Base-by-base conservation (phyloP, 1,140 invertebrate genomes). In the Zelostemma sp. region DNA sequence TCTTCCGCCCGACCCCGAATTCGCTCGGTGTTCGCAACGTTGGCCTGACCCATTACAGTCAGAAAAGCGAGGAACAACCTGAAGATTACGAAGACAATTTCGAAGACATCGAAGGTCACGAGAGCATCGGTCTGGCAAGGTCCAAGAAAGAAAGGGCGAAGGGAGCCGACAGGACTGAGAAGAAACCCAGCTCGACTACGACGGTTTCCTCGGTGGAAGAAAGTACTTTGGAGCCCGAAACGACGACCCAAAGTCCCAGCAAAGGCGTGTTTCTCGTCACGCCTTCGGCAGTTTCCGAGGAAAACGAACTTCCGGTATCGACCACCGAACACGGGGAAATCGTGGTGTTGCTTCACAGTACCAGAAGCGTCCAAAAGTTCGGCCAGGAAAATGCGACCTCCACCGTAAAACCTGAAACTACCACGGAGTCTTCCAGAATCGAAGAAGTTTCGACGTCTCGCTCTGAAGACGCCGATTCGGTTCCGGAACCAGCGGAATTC, bases 81-180 rank as follows among this genome's bases (percentile, higher is more conserved):
- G 59, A 67, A 14, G 63, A 69, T 33, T 64, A 68, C 15, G 59
- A 56, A 5, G 55, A 66, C 11, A 50, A 69, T 51, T 69, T 65
- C 11, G 80, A 80, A 12, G 75, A 73, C 3, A 76, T 81, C 51
- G 80, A 81, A 28, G 60, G 64, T 1, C 75, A 66, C n/a, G 80
- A 78, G 11, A 82, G 77, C 35, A 78, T 82, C 6, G 80, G 80
- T 1, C 21, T 82, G 1, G 79, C 45, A 16, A 70, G 48, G 35
- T 77, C 75, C 0, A 66, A 69, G 33, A 56, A 63, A 4, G 75
- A 77, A 16, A 60, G 63, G 14, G 53, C 53, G 25, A 64, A 67
- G 15, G 35, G 16, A 60, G 33, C 11, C 11, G 33, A 35, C 5
- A 35, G 3, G 5, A 35, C 16, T 3, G 18, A 62, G n/a, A 21